Evolutionary conservation across 2,888 invertebrate genomes (phyloP), one percentile per base, ranked within the genome.

Genomic region (Tenthredo scrophulariae): DNA sequence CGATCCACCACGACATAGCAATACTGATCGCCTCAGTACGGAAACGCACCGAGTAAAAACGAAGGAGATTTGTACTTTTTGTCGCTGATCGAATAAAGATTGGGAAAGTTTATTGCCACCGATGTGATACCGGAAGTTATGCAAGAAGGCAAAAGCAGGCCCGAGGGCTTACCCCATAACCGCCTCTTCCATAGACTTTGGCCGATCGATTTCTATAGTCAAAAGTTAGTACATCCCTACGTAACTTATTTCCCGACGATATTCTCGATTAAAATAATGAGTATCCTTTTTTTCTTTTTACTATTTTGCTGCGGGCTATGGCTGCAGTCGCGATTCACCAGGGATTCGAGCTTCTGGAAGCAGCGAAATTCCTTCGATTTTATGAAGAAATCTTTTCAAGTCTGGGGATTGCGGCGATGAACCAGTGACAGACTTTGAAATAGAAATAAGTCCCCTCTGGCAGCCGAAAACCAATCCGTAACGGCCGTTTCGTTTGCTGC

Each of bases 31-130:
- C 22, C 83, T 18, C 43, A 40, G 58, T 37, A 54, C 70, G 70
- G 26, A 67, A 80, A 83, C 83, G 67, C 33, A 83, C 83, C 46
- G 67, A 83, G 83, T 26, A 83, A 70, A 83, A 67, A 70, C 18
- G 37, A 54, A 70, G 85, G 82, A 40, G 65, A 77, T 65, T 77
- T 77, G 65, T 65, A 77, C 74, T 84, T 84, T 84, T 84, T 77
- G 65, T 77, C 77, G 77, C 65, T 84, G 84, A 84, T 84, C 84
- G 84, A 77, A 84, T 75, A 84, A 84, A 84, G 84, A 84, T 84
- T 84, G 84, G 75, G 37, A 84, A 84, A 84, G 37, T 84, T 84
- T 84, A 84, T 84, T 84, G 84, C 65, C 43, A 43, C 62, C 67
- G 62, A 82, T 46, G 46, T 46, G 83, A 83, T 83, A 83, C 83